phyloP scores from a whole-genome alignment of 1,140 invertebrate species.

The Pseudomyrmex concolor region DNA sequence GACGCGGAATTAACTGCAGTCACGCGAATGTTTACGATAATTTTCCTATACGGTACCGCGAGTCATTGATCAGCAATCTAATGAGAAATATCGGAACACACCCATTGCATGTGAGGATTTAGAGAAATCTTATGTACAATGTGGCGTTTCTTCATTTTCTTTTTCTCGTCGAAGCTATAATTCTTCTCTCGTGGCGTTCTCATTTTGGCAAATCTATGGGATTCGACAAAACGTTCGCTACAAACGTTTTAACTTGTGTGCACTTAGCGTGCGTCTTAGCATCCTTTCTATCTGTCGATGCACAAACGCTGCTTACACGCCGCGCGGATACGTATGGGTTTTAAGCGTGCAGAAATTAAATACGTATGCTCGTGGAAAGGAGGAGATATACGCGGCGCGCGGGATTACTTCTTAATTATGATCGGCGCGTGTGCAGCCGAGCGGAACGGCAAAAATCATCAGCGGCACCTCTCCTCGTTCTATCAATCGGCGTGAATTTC shows the following conservation, averaged over 20 bases:
- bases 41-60: too few species aligned
- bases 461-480: conserved; percentile 58
- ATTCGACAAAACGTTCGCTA: conserved; percentile 50
- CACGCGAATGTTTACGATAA: too few species aligned
- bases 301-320: conserved; percentile 10
- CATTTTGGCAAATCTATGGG: conserved; percentile 50
- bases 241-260: conserved; percentile 30
- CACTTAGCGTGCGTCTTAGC: conserved; percentile 48
- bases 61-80: too few species aligned
- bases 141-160: not conserved
- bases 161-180: not conserved
- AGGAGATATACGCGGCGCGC: not conserved
- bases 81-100: not conserved
- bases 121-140: not conserved
- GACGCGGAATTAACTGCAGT: too few species aligned
- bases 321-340: conserved; percentile 43
- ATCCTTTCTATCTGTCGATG: conserved; percentile 43
- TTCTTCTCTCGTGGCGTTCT: not conserved
- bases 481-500: conserved; percentile 62
- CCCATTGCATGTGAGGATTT: not conserved
- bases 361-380: not conserved
- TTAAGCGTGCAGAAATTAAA: conserved; percentile 30
- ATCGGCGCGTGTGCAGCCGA: conserved; percentile 61
- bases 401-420: conserved; percentile 69
- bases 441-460: conserved; percentile 64